These are phyloP conservation scores for Parthenolecanium corni DNA, from an alignment of 2,888 invertebrate species.

Conservation along the genomic window DNA sequence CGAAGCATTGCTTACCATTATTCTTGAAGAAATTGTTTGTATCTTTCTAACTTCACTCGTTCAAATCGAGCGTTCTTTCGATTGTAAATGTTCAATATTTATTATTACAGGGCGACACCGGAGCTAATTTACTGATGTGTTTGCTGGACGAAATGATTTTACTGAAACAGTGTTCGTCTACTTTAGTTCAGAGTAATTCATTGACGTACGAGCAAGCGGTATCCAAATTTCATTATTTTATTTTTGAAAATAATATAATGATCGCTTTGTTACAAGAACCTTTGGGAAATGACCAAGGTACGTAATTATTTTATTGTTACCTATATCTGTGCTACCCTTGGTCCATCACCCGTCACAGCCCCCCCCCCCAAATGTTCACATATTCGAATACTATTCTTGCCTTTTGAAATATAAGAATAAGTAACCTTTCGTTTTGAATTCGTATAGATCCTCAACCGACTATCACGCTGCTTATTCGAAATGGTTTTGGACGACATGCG, in stretches of 20 bases:
- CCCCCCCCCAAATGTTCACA: no score
- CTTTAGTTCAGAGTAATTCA: not conserved
- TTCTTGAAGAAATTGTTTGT: conserved; percentile 65
- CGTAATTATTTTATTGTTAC: not conserved
- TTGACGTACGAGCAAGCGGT: conserved; percentile 36
- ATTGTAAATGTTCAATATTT: not conserved
- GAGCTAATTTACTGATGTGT: conserved; percentile 72
- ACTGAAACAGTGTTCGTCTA: conserved; percentile 51
- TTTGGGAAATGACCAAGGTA: conserved; percentile 65
- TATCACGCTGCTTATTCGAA: conserved; percentile 74
- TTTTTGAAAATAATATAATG: conserved; percentile 79
- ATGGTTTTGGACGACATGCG: conserved; percentile 87
- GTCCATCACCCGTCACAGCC: no score
- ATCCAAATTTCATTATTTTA: conserved; percentile 72
- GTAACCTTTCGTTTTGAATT: no score
- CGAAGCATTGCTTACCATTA: conserved; percentile 78
- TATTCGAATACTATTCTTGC: no score
- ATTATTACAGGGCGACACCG: conserved; percentile 73
- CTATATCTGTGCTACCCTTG: no score
- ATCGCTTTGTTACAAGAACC: conserved; percentile 84
- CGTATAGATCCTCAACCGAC: conserved; percentile 81
- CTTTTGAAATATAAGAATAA: no score
- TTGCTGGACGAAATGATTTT: conserved; percentile 78
- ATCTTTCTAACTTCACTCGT: not conserved
- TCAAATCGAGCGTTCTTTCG: not conserved